Evolutionary conservation across 2,888 invertebrate genomes (phyloP), one percentile per base, ranked within the genome.

Genomic region (Synergus japonicus): DNA sequence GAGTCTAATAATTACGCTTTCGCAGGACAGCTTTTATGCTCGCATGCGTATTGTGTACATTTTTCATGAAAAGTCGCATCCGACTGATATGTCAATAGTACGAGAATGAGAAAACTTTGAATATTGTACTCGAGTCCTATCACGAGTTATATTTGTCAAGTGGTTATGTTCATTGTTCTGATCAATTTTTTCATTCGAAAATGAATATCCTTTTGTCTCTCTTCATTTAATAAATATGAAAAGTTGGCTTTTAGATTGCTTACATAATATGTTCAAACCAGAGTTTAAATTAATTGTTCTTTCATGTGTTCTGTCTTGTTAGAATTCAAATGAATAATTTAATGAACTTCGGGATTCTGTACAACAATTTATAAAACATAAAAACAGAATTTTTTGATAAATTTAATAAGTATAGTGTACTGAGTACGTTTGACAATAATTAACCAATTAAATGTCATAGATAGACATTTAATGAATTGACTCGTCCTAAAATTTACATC

Each of bases 51-150:
- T 67, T 67, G 18, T 67, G 18, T 0, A 18, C 13, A 29, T 46
- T 22, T 12, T 22, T 46, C 4, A 46, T 13, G 7, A 67, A 46
- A 67, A 67, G 44, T 46, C 22, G 46, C 44, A 46, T 67, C 12
- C 22, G 13, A 18, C 29, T 63, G 63, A 63, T 18, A 66, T 67
- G 46, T 67, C 46, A 67, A 22, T 67, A 67, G n/a, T 18, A 66
- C 10, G 67, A 18, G 46, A 67, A 67, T 67, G 46, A 67, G 29
- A 67, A 44, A 67, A 67, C 22, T 67, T 67, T 8, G 12, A 67
- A 67, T 67, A 67, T 67, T 67, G 22, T 13, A 12, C 18, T 4
- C 7, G 2, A 22, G 46, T 29, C 29, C 18, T 13, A 13, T 29
- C 18, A 29, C 15, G 67, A 46, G 67, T 67, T 12, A 67, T 67